Base-by-base conservation (phyloP, 2,113 vertebrate species). In the Psettodes erumei region DNA sequence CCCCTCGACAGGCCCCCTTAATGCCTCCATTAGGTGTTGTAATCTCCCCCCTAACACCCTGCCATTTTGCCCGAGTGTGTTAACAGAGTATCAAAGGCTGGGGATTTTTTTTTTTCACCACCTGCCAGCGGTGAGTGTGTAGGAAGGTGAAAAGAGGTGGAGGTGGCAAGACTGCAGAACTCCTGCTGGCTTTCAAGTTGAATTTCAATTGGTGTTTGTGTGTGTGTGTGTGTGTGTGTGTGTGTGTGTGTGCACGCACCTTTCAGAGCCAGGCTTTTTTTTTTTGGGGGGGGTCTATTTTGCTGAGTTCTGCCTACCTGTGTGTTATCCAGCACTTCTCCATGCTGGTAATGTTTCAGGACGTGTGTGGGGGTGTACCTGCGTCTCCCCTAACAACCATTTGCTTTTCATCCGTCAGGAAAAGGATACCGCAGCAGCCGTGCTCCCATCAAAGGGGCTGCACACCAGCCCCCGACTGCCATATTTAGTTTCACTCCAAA, bases 1-100 rank as follows among this genome's bases (percentile, higher is more conserved):
- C 63, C 86, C 70, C 85, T 79, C 69, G 42, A 78, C 85, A 75
- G 85, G 75, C 86, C 84, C 81, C 83, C 62, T 74, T 87, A 90
- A 93, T 88, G 68, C 87, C 84, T 89, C 89, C 86, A 86, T 92
- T 91, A 92, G 88, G 82, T 86, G 84, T 86, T 81, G 85, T 93
- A 92, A 93, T 93, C 90, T 84, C 82, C 79, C n/a, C 77, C 73
- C 78, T 82, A 74, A 82, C 79, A 71, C 82, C 73, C 76, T 78
- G 63, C 93, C 86, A 91, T 91, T 89, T 90, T 74, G 83, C 81
- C 76, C 51, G 60, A 69, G 75, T 77, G 82, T 90, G 88, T 93
- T 91, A 92, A 83, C 84, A 83, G 77, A 88, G 82, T 88, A 92
- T 92, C 90, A 92, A 93, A 93, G 82, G 77, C 77, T 15, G 37